Evolutionary conservation across 2,888 invertebrate genomes (phyloP).

Genomic region (Drosophila paramelanica): DNA sequence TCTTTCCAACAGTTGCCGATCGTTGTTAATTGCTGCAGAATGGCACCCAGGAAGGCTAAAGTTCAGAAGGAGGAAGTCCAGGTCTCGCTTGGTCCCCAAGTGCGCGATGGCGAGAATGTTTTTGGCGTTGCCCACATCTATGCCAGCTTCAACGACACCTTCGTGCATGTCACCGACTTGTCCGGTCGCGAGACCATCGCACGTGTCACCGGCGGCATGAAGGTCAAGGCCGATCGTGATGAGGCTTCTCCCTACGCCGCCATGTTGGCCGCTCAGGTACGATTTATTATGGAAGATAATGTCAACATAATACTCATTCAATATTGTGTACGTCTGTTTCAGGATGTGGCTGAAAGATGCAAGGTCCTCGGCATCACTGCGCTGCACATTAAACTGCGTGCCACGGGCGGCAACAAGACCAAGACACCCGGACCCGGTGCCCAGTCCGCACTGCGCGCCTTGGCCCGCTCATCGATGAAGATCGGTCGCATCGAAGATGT

Average conservation of each 20-base stretch:
- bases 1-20: slow-evolving; percentile 48
- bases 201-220: slow-evolving; percentile 99
- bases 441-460: slow-evolving; percentile 97
- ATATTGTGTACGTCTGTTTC: background rate
- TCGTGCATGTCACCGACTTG: slow-evolving; percentile 99
- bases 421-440: slow-evolving; percentile 99
- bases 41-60: slow-evolving; percentile 99
- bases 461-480: slow-evolving; percentile 99
- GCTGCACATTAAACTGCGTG: slow-evolving; percentile 98
- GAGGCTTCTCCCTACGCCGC: slow-evolving; percentile 99
- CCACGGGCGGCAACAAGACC: slow-evolving; percentile 99
- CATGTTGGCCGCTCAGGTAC: slow-evolving; percentile 99
- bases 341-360: slow-evolving; percentile 99
- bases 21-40: slow-evolving; percentile 83
- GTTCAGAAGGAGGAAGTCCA: slow-evolving; percentile 98
- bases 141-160: slow-evolving; percentile 99
- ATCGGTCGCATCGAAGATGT: slow-evolving; percentile 99
- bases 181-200: slow-evolving; percentile 98
- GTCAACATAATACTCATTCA: background rate
- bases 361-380: slow-evolving; percentile 98
- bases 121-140: slow-evolving; percentile 99
- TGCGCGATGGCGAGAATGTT: slow-evolving; percentile 98
- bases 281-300: slow-evolving; percentile 1
- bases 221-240: slow-evolving; percentile 99
- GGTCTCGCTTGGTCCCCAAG: slow-evolving; percentile 97